Evolutionary conservation across 2,797 vertebrate species (phyloP), one percentile per base, ranked within the genome.

Genomic region (Tympanoctomys barrerae): DNA sequence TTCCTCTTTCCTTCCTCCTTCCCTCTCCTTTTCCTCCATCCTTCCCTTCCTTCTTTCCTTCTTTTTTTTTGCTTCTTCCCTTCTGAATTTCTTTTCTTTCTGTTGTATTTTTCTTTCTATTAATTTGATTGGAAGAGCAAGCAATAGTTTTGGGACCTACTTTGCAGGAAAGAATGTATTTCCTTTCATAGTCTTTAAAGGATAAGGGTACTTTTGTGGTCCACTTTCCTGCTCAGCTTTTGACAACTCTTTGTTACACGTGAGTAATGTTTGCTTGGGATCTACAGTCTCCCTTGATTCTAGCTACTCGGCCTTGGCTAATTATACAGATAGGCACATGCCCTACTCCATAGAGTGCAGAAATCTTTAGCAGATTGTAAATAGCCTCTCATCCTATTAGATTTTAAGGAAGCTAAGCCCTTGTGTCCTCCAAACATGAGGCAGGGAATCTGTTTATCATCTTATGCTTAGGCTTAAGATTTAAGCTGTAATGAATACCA

Each of bases 401-500:
- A 6, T 95, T 96, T 96, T 93, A 87, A 96, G 91, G 89, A 89
- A 22, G 2, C 10, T 33, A 57, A 97, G 89, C 18, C 22, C 62
- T 79, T 86, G 14, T 28, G 54, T 94, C 71, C 90, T 71, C 75
- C 62, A 94, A 94, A 96, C 89, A 64, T n/a, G 39, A 96, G 96
- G 52, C 31, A 14, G 5, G 33, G 94, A 90, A 94, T 97, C 94
- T 98, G 28, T 97, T 98, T 98, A 97, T 98, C 68, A 16, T 97
- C 97, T 98, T 92, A 97, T 59, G 87, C 83, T 90, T 90, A 84
- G 95, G 18, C 97, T 98, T 97, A 97, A 98, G 96, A 98, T 98
- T 97, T 98, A 98, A 99, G 98, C 91, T 83, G 16, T 98, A 98
- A 98, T 97, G 97, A 98, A 98, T 91, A 95, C 81, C 42, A 46